Evolutionary conservation across 1,140 invertebrate species (phyloP), one percentile per base, ranked within the genome.

Genomic region (Drosophila mauritiana): DNA sequence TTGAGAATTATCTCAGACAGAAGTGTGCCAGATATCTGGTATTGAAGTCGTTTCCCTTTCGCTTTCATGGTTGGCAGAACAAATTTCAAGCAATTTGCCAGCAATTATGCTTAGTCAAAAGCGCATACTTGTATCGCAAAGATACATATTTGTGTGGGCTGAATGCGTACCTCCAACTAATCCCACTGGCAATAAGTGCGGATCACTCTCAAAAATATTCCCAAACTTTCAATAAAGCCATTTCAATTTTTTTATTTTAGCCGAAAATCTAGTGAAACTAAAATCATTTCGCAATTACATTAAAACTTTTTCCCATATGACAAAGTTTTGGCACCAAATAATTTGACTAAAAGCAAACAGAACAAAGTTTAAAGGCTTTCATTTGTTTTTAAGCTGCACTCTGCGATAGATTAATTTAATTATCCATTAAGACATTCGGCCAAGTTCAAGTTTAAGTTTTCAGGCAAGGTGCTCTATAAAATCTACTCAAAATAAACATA

Each of bases 371-470:
- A 43, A 20, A 10, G 20, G 37, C 36, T 77, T 78, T 25, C 42
- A 52, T 80, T 79, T 75, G 64, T 79, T 73, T 76, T 57, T 83
- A n/a, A n/a, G 13, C 10, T 43, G 56, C 36, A 49, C 20, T 42
- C 46, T 52, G 20, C 45, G 17, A 46, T 68, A 51, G 67, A 52
- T 42, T 58, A 76, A 82, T 86, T 73, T 67, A 86, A 80, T 80
- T 80, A 69, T 52, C 77, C 63, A 63, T 45, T 49, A 51, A 45
- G 46, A 69, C 48, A 69, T 46, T 69, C 49, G 62, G 63, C 70
- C 83, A 86, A 86, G 83, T 86, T 86, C 83, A 86, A 86, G 83
- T 86, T 86, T 67, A 88, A 77, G 56, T 77, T 45, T 75, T 15
- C 34, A 40, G 54, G 72, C 51, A 55, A 74, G 37, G 73, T 64